phyloP scores from a whole-genome alignment of 2,888 invertebrate genomes.

The Ormyrus rosae region DNA sequence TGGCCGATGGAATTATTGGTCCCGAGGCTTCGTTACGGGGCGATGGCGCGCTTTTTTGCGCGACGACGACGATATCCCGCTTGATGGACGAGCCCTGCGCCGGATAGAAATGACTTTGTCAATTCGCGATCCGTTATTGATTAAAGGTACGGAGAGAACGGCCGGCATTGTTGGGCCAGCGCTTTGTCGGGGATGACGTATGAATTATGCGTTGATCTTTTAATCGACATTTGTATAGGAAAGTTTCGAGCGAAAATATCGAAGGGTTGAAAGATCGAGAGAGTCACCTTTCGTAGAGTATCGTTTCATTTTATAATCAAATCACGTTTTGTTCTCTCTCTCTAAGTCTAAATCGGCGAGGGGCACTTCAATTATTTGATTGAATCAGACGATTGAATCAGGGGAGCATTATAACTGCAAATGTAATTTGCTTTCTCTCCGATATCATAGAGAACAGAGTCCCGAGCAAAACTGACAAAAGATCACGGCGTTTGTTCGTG shows the following conservation, averaged over 20 bases:
- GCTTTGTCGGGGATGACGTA: too few species aligned
- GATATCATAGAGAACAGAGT: background rate
- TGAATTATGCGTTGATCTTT: too few species aligned
- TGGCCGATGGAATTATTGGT: background rate
- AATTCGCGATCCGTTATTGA: too few species aligned
- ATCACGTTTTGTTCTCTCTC: too few species aligned
- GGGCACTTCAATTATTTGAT: background rate
- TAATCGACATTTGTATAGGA: too few species aligned
- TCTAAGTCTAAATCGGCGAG: background rate
- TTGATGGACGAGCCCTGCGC: background rate
- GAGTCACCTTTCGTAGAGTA: too few species aligned
- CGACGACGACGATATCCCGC: background rate
- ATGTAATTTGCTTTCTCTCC: slow-evolving; percentile 22
- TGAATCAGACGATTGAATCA: slow-evolving; percentile 16
- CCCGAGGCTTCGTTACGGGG: background rate
- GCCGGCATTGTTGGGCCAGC: too few species aligned
- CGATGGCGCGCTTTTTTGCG: background rate
- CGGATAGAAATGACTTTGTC: background rate
- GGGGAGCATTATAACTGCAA: background rate
- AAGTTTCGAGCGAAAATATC: too few species aligned
- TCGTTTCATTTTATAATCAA: too few species aligned
- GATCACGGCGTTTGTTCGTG: slow-evolving; percentile 4
- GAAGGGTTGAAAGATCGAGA: too few species aligned
- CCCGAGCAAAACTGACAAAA: slow-evolving; percentile 1
- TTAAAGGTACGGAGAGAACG: too few species aligned